phyloP scores from a whole-genome alignment of 2,797 vertebrate genomes.

The Gadopsis marmoratus region DNA sequence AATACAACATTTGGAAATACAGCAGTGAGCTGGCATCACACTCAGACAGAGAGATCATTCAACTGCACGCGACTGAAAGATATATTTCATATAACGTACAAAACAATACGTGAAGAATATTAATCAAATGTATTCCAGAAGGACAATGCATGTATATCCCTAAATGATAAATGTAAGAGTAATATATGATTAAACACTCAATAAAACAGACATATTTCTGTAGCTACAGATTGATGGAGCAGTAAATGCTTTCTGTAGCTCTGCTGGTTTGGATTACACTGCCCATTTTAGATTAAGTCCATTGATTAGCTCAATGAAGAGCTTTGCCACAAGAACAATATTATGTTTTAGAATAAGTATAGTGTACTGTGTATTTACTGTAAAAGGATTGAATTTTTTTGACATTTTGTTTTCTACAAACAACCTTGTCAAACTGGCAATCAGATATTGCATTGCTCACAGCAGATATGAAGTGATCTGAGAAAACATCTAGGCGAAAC shows the following conservation, averaged over 20 bases:
- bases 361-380: neutral
- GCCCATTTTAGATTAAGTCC: constrained; percentile 30
- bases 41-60: constrained; percentile 20
- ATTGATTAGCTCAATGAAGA: constrained; percentile 50
- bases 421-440: neutral
- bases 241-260: constrained; percentile 32
- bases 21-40: constrained; percentile 36
- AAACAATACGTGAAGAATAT: neutral
- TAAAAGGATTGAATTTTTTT: neutral
- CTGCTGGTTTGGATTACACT: constrained; percentile 34
- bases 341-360: neutral
- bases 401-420: neutral
- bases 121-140: neutral
- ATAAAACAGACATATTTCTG: neutral
- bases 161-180: neutral
- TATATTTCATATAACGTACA: constrained; percentile 8
- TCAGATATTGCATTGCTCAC: neutral
- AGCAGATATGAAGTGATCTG: constrained; percentile 14
- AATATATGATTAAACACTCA: constrained; percentile 3
- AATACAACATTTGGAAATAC: constrained; percentile 69
- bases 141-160: neutral
- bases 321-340: constrained; percentile 21
- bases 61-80: constrained; percentile 1
- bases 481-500: constrained; percentile 1
- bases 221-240: constrained; percentile 11